Conservation (phyloP, 2,888 invertebrate genomes). For the Clostera curtula region DNA sequence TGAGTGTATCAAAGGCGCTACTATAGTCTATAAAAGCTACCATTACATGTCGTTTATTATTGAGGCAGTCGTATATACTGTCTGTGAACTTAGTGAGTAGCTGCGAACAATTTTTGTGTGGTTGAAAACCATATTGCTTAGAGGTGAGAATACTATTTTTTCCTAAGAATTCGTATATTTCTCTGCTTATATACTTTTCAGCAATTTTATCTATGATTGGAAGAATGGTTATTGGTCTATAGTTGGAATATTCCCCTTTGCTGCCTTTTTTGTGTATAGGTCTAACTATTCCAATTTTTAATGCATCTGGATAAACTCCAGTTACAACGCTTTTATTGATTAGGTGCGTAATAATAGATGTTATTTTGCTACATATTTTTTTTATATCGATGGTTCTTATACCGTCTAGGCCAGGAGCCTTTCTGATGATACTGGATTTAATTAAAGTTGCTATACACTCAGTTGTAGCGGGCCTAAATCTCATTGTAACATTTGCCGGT, state of each 20-base stretch:
- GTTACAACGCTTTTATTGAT: conserved; percentile 1
- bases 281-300: conserved; percentile 1
- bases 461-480: too few relatives aligned
- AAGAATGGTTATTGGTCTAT: conserved; percentile 3
- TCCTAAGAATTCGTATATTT: too few relatives aligned
- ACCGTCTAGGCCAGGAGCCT: neutral
- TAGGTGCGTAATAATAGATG: conserved; percentile 1
- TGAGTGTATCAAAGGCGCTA: conserved; percentile 2
- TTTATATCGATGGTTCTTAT: conserved; percentile 2
- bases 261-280: conserved; percentile 4
- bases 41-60: conserved; percentile 1
- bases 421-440: neutral
- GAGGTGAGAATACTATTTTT: conserved; percentile 1
- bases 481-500: too few relatives aligned
- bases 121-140: conserved; percentile 5
- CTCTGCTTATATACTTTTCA: neutral
- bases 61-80: conserved; percentile 1
- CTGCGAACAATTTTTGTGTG: conserved; percentile 1
- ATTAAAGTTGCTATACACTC: too few relatives aligned
- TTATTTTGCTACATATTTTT: neutral
- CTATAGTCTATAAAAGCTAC: conserved; percentile 1
- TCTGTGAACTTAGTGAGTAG: conserved; percentile 3
- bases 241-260: neutral
- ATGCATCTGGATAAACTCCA: conserved; percentile 2
- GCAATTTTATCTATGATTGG: conserved; percentile 2